Percentiles rank a stretch among this genome's conserved stretches.
Evolutionary conservation across 37 sponge, comb jelly and placozoan species (phyloP).

Genomic region (Aplysina aerophoba): DNA sequence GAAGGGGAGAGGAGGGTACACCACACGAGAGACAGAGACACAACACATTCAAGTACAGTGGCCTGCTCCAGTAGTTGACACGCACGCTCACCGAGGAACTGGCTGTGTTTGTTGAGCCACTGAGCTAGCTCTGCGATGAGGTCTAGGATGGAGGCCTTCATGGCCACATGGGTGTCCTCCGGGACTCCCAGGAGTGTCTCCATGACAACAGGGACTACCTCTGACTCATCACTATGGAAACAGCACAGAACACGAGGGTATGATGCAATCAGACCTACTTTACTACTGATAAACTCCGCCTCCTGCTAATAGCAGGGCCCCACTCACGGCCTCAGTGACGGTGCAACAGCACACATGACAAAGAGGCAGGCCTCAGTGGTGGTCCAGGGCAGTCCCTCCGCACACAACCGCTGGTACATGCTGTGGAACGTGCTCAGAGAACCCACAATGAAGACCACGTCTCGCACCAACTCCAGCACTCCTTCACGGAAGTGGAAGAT

Average conservation of each 20-base stretch:
- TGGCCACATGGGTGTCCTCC: constrained; percentile 55
- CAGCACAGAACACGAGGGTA: too few species aligned
- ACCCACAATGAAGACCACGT: constrained; percentile 77
- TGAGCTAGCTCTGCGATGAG: constrained; percentile 57
- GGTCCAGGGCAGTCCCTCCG: constrained; percentile 66
- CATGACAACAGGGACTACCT: constrained; percentile 69
- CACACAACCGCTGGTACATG: constrained; percentile 41
- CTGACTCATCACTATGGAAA: constrained; percentile 59
- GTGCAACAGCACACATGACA: constrained; percentile 79
- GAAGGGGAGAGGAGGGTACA: too few species aligned
- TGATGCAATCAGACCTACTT: too few species aligned
- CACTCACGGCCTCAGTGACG: constrained; percentile 60
- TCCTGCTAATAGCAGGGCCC: too few species aligned
- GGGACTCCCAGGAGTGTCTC: constrained; percentile 66
- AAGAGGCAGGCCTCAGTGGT: constrained; percentile 73
- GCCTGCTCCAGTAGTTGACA: too few species aligned
- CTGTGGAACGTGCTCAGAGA: constrained; percentile 48
- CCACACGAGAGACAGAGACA: neutral
- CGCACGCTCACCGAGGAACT: constrained; percentile 42
- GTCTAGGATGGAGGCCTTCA: constrained; percentile 52
- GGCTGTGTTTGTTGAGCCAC: constrained; percentile 78
- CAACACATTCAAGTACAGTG: too few species aligned
- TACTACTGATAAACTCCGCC: too few species aligned
- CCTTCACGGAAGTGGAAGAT: constrained; percentile 63
- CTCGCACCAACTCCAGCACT: constrained; percentile 67